Evolutionary conservation across 2,113 vertebrate genomes (phyloP).

Genomic region (Halichoeres trimaculatus): DNA sequence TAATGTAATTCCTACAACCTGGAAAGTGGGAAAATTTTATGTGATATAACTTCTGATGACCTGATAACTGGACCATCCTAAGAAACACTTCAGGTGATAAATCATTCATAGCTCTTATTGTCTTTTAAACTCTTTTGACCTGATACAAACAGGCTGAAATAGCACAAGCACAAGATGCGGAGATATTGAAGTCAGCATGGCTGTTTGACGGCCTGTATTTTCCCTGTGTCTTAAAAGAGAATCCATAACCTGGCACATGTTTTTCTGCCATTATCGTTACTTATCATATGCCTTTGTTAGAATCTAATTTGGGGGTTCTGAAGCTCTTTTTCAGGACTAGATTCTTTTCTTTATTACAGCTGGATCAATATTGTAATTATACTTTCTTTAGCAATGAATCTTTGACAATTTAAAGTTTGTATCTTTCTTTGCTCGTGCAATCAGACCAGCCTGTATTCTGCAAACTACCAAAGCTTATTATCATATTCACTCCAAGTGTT

Average conservation of each 20-base stretch:
- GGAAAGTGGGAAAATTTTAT: neutral
- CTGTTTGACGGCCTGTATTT: neutral
- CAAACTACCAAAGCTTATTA: constrained; percentile 1
- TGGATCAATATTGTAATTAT: neutral
- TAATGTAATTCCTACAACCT: neutral
- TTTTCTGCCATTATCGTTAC: neutral
- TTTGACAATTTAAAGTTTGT: neutral
- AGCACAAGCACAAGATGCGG: neutral
- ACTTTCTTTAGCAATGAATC: neutral
- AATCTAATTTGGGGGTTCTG: neutral
- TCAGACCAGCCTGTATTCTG: constrained; percentile 9
- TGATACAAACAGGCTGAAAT: neutral
- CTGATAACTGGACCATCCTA: no score
- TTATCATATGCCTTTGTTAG: neutral
- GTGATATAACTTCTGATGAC: no score
- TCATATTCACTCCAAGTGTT: constrained; percentile 5
- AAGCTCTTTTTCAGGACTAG: neutral
- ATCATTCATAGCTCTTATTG: no score
- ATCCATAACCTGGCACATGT: neutral
- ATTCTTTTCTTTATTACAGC: neutral
- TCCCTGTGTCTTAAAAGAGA: neutral
- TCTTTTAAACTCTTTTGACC: neutral
- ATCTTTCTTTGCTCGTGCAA: neutral
- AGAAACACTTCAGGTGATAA: no score
- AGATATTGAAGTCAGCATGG: neutral